Evolutionary conservation across 1,140 invertebrate genomes (phyloP).

Genomic region (Lutraria rhynchaena): DNA sequence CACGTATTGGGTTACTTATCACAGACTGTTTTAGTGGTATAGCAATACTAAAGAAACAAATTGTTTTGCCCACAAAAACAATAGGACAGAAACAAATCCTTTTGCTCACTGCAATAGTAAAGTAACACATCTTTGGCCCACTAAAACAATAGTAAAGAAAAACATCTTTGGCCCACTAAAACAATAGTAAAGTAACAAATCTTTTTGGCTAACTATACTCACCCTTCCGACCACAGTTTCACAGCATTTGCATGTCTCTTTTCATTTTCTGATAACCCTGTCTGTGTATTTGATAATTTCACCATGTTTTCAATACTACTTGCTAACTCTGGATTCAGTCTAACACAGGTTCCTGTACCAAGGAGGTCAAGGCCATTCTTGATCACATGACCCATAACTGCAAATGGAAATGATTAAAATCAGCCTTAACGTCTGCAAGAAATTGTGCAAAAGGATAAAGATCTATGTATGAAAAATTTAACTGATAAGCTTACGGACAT

Average conservation of each 20-base stretch:
- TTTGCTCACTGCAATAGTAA: too few relatives aligned
- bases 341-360: conserved; percentile 80
- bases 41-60: too few relatives aligned
- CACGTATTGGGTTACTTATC: too few relatives aligned
- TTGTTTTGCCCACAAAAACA: too few relatives aligned
- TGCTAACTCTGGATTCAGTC: conserved; percentile 76
- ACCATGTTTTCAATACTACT: conserved; percentile 77
- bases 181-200: neutral
- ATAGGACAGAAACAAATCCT: too few relatives aligned
- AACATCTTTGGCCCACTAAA: neutral
- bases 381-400: conserved; percentile 84
- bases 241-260: conserved; percentile 83
- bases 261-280: conserved; percentile 78
- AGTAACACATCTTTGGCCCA: neutral
- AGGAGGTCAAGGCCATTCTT: conserved; percentile 82
- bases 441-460: too few relatives aligned
- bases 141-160: neutral
- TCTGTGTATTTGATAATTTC: conserved; percentile 66
- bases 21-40: too few relatives aligned
- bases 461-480: neutral
- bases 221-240: conserved; percentile 82
- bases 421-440: too few relatives aligned
- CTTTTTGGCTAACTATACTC: conserved; percentile 21
- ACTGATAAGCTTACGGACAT: too few relatives aligned
- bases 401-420: too few relatives aligned